Percentiles rank a stretch among this genome's conserved stretches.
These are phyloP conservation scores for Punctoribates punctum DNA, from an alignment of 2,888 invertebrate species.

Conservation along the genomic window DNA sequence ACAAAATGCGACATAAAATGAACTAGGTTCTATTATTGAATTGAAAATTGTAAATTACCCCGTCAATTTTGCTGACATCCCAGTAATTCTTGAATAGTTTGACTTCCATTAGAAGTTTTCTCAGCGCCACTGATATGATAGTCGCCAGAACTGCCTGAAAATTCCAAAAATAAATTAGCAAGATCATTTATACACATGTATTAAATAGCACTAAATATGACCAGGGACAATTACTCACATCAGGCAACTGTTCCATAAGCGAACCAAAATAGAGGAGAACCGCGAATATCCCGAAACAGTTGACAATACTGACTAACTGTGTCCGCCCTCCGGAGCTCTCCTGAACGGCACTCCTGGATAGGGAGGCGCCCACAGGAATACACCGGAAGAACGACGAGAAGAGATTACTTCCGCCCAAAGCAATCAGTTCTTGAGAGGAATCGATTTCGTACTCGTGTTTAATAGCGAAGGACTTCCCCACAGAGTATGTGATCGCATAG, in stretches of 20 bases:
- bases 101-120: conserved; percentile 71
- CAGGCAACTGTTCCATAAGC: conserved; percentile 77
- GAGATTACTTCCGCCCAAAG: conserved; percentile 52
- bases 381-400: conserved; percentile 57
- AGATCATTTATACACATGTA: conserved; percentile 62
- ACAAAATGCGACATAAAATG: too few species aligned
- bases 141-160: conserved; percentile 64
- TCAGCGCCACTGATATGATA: conserved; percentile 74
- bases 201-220: neutral
- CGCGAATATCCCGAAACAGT: conserved; percentile 67
- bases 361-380: conserved; percentile 56
- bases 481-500: conserved; percentile 68
- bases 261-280: conserved; percentile 83
- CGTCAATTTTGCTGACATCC: conserved; percentile 73
- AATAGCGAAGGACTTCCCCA: conserved; percentile 70
- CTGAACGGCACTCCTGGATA: conserved; percentile 65
- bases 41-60: conserved; percentile 51
- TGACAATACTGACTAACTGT: conserved; percentile 74
- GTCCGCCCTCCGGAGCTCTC: conserved; percentile 80
- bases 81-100: conserved; percentile 67
- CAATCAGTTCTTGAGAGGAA: conserved; percentile 62
- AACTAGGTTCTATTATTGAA: too few species aligned
- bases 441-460: conserved; percentile 67
- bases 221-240: conserved; percentile 56
- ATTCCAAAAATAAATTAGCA: neutral